These are phyloP conservation scores for Tinamus major DNA, from an alignment of 2,797 vertebrate genomes.

Conservation along the genomic window DNA sequence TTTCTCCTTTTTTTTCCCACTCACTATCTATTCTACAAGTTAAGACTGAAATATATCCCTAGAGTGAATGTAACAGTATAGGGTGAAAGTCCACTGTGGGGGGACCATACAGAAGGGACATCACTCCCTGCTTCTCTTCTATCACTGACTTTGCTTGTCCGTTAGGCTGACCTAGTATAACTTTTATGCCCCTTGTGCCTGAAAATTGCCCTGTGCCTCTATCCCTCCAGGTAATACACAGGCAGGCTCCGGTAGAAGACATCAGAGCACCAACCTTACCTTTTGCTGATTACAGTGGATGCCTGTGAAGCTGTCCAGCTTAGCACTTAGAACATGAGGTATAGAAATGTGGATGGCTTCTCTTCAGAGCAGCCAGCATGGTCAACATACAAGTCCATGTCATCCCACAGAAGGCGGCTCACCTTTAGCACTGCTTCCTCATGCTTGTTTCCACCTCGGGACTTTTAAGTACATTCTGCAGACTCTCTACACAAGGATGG, in stretches of 20 bases:
- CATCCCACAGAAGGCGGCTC: not conserved
- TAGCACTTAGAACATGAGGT: accelerated
- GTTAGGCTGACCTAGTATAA: not conserved
- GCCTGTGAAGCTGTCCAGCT: not conserved
- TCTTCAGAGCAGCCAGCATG: not conserved
- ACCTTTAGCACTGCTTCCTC: not conserved
- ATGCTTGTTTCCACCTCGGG: not conserved
- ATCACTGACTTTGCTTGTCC: not conserved
- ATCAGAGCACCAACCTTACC: not conserved
- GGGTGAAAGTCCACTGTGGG: not conserved
- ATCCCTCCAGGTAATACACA: not conserved
- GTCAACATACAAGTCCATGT: not conserved
- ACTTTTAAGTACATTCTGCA: not conserved
- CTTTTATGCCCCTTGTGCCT: not conserved
- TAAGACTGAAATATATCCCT: not conserved
- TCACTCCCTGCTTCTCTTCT: not conserved
- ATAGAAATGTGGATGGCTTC: not conserved
- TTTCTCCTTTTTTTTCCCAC: not conserved
- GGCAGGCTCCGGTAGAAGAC: not conserved
- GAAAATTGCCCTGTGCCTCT: not conserved
- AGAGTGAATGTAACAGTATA: not conserved
- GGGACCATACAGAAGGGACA: not conserved
- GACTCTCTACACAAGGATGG: not conserved
- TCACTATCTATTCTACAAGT: not conserved
- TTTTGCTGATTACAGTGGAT: not conserved